phyloP scores from a whole-genome alignment of 1,140 invertebrate species.

The Heliconius hewitsoni region DNA sequence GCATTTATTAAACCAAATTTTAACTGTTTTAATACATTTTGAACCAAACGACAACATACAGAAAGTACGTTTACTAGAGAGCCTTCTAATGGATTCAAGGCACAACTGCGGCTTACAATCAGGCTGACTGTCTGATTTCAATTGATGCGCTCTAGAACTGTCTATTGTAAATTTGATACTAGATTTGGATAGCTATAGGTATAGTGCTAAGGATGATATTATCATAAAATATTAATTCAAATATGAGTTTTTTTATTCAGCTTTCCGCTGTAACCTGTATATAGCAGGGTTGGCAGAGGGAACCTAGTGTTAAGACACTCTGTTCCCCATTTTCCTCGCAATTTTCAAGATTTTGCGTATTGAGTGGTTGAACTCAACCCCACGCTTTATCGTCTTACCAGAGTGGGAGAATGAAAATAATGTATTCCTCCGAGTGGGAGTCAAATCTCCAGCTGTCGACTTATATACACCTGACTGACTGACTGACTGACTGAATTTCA shows the following conservation, averaged over 20 bases:
- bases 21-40: too few species aligned
- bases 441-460: not conserved
- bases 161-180: not conserved
- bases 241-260: too few species aligned
- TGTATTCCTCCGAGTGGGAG: not conserved
- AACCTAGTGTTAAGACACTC: too few species aligned
- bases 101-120: slow-evolving; percentile 7
- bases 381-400: not conserved
- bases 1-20: too few species aligned
- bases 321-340: not conserved
- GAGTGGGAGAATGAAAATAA: not conserved
- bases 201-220: not conserved
- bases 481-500: not conserved
- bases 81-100: slow-evolving; percentile 2
- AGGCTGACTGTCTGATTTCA: slow-evolving; percentile 6
- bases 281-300: too few species aligned
- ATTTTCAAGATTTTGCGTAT: too few species aligned
- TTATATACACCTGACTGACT: too few species aligned
- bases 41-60: not conserved
- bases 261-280: too few species aligned
- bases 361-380: not conserved
- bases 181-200: not conserved
- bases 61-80: not conserved
- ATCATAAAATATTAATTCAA: too few species aligned
- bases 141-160: not conserved